These are phyloP conservation scores for Sebastes taczanowskii DNA, from an alignment of 2,797 vertebrate species.

Conservation along the genomic window DNA sequence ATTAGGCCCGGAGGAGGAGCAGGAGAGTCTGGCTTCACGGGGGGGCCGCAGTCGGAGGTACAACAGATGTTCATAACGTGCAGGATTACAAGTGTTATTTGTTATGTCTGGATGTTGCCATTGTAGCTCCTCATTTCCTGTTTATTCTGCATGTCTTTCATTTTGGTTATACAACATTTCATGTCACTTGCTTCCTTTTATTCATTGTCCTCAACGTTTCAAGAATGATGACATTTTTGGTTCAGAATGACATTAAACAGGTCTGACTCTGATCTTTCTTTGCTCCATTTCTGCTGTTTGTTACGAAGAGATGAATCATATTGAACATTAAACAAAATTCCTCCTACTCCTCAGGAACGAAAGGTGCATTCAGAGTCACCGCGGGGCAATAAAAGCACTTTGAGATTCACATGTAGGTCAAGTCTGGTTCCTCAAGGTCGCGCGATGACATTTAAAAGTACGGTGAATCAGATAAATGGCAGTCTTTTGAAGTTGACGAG, in stretches of 20 bases:
- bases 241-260: conserved; percentile 2
- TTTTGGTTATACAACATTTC: not conserved
- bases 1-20: conserved; percentile 20
- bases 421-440: conserved; percentile 13
- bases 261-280: conserved; percentile 8
- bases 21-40: not conserved
- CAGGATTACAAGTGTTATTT: not conserved
- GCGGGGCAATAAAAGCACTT: not conserved
- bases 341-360: conserved; percentile 5
- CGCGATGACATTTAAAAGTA: conserved; percentile 18
- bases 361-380: not conserved
- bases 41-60: not conserved
- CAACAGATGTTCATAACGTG: conserved; percentile 28
- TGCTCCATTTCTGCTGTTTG: not conserved
- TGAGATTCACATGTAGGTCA: not conserved
- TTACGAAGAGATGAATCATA: conserved; percentile 3
- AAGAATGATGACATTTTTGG: not conserved
- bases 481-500: conserved; percentile 47
- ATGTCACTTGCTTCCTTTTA: not conserved
- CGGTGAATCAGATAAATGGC: conserved; percentile 43
- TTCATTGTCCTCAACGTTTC: not conserved
- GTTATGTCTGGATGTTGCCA: not conserved
- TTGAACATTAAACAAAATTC: not conserved
- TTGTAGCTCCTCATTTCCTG: not conserved
- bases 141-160: not conserved